These are phyloP conservation scores for Brachypalpus laphriformis DNA, from an alignment of 2,888 invertebrate genomes.

Conservation along the genomic window DNA sequence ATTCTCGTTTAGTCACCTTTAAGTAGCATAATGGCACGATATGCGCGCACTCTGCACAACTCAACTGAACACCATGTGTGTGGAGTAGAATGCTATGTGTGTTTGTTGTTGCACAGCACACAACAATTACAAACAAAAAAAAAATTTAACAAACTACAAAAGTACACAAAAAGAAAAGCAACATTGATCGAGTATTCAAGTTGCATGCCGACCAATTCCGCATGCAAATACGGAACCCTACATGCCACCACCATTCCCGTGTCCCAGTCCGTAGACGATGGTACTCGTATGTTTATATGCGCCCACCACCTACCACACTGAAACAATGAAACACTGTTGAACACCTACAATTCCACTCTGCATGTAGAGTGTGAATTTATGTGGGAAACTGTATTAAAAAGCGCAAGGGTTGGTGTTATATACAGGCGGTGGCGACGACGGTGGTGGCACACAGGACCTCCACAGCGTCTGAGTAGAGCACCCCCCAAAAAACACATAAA, in stretches of 20 bases:
- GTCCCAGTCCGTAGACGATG: background rate
- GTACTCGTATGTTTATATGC: slow-evolving; percentile 17
- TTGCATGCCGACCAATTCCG: slow-evolving; percentile 67
- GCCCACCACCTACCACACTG: slow-evolving; percentile 26
- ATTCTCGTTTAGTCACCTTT: slow-evolving; percentile 82
- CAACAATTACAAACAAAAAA: slow-evolving; percentile 24
- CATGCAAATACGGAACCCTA: slow-evolving; percentile 63
- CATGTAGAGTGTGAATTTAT: slow-evolving; percentile 82
- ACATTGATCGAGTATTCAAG: slow-evolving; percentile 69
- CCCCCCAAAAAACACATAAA: slow-evolving; percentile 50
- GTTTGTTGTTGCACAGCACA: slow-evolving; percentile 28
- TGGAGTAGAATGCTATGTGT: background rate
- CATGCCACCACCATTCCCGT: background rate
- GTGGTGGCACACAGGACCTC: background rate
- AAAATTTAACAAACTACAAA: slow-evolving; percentile 28
- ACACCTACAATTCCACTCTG: slow-evolving; percentile 69
- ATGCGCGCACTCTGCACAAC: slow-evolving; percentile 50
- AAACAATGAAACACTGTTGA: slow-evolving; percentile 55
- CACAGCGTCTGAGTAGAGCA: slow-evolving; percentile 31
- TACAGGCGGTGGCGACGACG: background rate
- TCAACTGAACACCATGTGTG: slow-evolving; percentile 7
- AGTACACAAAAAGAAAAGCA: slow-evolving; percentile 37
- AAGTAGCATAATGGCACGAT: slow-evolving; percentile 73
- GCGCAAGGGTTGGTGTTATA: slow-evolving; percentile 56
- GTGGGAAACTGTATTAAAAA: slow-evolving; percentile 79